Base-by-base conservation (phyloP, 2,113 vertebrate genomes). In the Cynoglossus semilaevis region DNA sequence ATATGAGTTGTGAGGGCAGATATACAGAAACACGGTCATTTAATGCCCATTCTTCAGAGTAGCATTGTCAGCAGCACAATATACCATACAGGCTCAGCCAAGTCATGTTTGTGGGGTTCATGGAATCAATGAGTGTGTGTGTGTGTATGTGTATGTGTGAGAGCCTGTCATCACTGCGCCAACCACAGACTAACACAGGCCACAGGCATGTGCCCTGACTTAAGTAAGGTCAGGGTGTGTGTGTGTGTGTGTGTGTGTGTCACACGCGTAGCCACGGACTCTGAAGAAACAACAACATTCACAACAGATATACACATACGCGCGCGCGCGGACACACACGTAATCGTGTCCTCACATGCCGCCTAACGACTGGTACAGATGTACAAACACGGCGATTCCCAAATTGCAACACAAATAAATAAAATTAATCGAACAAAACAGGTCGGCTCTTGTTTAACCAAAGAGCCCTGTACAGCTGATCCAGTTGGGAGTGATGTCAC, bases 141-240 rank as follows among this genome's bases (percentile, higher is more conserved):
- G 78, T 80, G 77, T 70, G 61, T 85, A 70, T 83, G 57, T 49
- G 44, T 59, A 59, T 73, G 81, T 73, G 77, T 77, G 70, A 55
- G 81, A 81, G 85, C 71, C 73, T 80, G 85, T 88, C 84, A 84
- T 89, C 87, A 88, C 86, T 89, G 80, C 85, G 70, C 73, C 70
- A 81, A 88, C 89, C 87, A 87, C 89, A 91, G 82, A 84, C 80
- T 85, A 68, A 85, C 84, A 78, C 77, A 76, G 77, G 81, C 89
- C 89, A 89, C 90, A 91, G 83, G 91, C 81, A 89, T 88, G 83
- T 80, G 82, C 58, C 50, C 72, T 22, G 70, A 72, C 80, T 73
- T 60, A 55, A 67, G 44, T 37, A 77, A 55, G 46, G 45, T 60
- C 50, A 73, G 72, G 9, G 69, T 71, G 57, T 63, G 64, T 78